Percentiles rank a stretch among this genome's conserved stretches.
Evolutionary conservation across 2,888 invertebrate species (phyloP).

Genomic region (Camponotus fellah): DNA sequence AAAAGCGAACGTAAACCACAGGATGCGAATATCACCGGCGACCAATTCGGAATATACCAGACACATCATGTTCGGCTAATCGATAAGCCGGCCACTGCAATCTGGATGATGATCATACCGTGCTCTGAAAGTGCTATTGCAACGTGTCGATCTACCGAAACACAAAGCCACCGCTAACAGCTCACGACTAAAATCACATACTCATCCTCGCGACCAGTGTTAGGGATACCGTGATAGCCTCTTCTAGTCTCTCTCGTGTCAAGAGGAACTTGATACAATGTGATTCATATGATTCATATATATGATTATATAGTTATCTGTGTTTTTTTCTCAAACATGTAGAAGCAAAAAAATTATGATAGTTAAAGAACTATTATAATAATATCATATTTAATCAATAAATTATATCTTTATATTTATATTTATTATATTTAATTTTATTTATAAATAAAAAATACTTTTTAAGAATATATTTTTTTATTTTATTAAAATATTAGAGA

Average conservation of each 20-base stretch:
- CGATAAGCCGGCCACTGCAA: slow-evolving; percentile 52
- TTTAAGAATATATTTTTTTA: neutral
- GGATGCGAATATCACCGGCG: slow-evolving; percentile 26
- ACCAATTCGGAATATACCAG: slow-evolving; percentile 21
- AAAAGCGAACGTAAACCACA: slow-evolving; percentile 50
- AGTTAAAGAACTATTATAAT: neutral
- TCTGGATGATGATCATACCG: slow-evolving; percentile 38
- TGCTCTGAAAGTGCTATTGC: slow-evolving; percentile 40
- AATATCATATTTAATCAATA: neutral
- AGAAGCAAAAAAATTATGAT: neutral
- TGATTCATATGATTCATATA: neutral
- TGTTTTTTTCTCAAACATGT: neutral
- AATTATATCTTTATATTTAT: neutral
- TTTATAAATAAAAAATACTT: neutral
- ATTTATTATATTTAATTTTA: neutral
- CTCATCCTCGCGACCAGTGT: neutral
- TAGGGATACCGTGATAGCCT: neutral
- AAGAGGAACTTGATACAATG: neutral
- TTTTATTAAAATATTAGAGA: neutral
- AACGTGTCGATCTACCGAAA: slow-evolving; percentile 31
- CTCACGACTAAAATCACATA: slow-evolving; percentile 16
- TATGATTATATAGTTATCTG: neutral
- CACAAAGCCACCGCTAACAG: slow-evolving; percentile 32
- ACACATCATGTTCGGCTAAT: slow-evolving; percentile 13
- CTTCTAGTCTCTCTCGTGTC: neutral